Base-by-base conservation (phyloP, 2,888 invertebrate species). In the Hypomecis atomaria region DNA sequence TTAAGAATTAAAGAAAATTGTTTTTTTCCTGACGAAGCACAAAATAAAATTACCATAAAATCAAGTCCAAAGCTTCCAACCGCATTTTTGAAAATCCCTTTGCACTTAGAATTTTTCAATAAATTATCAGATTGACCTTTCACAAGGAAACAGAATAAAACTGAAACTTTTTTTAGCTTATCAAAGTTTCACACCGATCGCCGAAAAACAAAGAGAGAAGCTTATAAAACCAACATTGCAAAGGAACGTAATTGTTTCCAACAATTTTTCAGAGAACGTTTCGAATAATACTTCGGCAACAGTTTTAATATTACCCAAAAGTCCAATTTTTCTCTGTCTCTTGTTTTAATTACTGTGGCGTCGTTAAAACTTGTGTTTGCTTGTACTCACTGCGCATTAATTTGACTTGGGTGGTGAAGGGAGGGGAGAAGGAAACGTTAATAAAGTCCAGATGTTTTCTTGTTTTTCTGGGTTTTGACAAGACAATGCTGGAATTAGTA, bases 341-440 rank as follows among this genome's bases (percentile, higher is more conserved):
- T 38, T 33, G 42, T 48, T 55, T 63, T 59, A 59, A 63, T 63
- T 59, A 59, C 59, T 59, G 58, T 34, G 43, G 48, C 54, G 63
- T 33, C 58, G 48, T 59, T 63, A 44, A 34, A 59, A 63, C 54
- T 63, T 55, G 49, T 54, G 49, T 63, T 54, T 59, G 54, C 38
- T 59, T 33, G 58, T 58, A 47, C 62, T 57, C 44, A 6, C 42
- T 8, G 45, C 10, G 50, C 52, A 52, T 52, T 36, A 42, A 54
- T 62, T 57, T 45, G 13, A 52, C 47, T 49, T 6, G 38, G 5
- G 36, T 23, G 59, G 38, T 6, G 55, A 13, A 10, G 5, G 44
- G 23, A 43, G 33, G 37, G 23, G 23, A 23, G 23, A 23, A 23
- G 23, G 3, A 3, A 23, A 23, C 23, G 23, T 23, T 23, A 23